Evolutionary conservation across 2,113 vertebrate genomes (phyloP), one percentile per base, ranked within the genome.

Genomic region (Haemorhous mexicanus): DNA sequence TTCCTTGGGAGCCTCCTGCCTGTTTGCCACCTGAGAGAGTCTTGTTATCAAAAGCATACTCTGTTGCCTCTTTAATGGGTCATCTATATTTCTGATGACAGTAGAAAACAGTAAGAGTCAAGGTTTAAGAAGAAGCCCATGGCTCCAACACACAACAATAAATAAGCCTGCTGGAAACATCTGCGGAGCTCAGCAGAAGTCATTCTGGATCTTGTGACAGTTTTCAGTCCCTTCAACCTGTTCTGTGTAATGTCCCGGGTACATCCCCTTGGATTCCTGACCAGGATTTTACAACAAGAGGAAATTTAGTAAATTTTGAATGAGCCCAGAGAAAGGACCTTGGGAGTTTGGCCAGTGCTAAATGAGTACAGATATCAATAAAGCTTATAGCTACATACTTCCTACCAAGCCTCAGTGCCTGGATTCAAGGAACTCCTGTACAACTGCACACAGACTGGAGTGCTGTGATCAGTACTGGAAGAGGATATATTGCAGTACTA

Each of bases 351-450:
- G 15, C 35, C 64, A 72, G 28, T 46, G 79, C 30, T 88, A 70
- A 88, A 83, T 52, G 72, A 92, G 78, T 39, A 72, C 41, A 78
- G 49, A 17, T 78, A 88, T 92, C 90, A 75, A 81, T 90, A 93
- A 86, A 81, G 35, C 39, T 90, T 61, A 47, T 24, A 88, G 47
- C 69, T 90, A 55, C 14, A 4, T 59, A 43, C 28, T 55, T 67
- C 73, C 19, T 50, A 83, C 43, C 50, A 70, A 76, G 33, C 20
- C 23, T 82, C 46, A 28, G 27, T 44, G 37, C n/a, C 41, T 74
- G 52, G 37, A 75, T 81, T 93, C 72, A 68, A 55, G 85, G 59
- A 94, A 20, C 13, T 95, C 27, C 18, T 10, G 3, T 19, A 90
- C 66, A 62, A 47, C 35, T 52, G 43, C 85, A 72, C 41, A 58